Conservation (phyloP, 2,113 vertebrate species). For the Sarotherodon lohbergeri region DNA sequence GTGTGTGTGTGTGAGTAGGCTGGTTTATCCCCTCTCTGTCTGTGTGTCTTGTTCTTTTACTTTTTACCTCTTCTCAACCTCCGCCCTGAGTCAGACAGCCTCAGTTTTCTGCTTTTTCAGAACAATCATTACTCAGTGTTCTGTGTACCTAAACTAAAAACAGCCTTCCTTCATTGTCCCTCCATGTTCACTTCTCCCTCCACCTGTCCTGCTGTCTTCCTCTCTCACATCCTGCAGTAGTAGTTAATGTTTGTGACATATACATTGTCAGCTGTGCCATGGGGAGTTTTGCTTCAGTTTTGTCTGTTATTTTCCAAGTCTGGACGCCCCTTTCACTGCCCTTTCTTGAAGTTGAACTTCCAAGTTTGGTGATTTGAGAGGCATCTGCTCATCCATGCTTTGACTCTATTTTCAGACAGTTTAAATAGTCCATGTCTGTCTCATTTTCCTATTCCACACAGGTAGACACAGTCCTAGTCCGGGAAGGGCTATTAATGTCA, state of each 20-base stretch:
- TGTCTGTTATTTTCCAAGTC: rapidly evolving
- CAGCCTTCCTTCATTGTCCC: neutral
- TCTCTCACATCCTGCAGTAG: neutral
- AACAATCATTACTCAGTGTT: neutral
- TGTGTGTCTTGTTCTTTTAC: neutral
- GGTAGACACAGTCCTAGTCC: neutral
- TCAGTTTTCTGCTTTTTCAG: neutral
- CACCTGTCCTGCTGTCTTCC: neutral
- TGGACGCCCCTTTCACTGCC: neutral
- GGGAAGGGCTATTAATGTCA: neutral
- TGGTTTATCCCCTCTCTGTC: neutral
- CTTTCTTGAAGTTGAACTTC: neutral
- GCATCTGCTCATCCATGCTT: neutral
- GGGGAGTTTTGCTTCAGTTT: neutral
- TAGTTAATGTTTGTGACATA: neutral
- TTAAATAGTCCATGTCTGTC: neutral
- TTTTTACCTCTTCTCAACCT: rapidly evolving
- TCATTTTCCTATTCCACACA: neutral
- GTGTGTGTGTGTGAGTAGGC: neutral
- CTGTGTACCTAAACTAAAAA: neutral
- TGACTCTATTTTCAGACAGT: neutral
- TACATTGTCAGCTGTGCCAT: neutral
- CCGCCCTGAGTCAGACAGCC: neutral
- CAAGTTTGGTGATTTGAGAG: neutral
- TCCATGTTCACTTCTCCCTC: neutral